Evolutionary conservation across 2,888 invertebrate species (phyloP).

Genomic region (Ormyrus labotus): DNA sequence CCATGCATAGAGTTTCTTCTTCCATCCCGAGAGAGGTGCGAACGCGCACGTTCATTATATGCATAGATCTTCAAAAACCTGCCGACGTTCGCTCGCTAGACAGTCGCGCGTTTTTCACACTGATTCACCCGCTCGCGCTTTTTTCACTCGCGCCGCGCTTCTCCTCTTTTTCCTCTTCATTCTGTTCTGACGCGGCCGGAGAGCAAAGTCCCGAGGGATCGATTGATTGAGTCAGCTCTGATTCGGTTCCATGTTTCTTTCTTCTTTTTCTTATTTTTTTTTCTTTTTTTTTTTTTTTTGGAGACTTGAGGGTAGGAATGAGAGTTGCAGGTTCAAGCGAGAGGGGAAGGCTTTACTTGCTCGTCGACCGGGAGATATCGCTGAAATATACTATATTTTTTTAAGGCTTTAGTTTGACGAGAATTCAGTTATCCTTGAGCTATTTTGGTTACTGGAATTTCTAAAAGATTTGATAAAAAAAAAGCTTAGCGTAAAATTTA

Average conservation of each 20-base stretch:
- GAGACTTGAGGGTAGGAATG: background rate
- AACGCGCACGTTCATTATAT: conserved; percentile 12
- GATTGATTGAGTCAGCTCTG: conserved; percentile 6
- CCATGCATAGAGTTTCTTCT: conserved; percentile 9
- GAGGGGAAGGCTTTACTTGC: background rate
- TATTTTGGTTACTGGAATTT: background rate
- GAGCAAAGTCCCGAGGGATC: conserved; percentile 6
- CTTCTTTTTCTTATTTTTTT: conserved; percentile 9
- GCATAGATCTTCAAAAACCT: conserved; percentile 1
- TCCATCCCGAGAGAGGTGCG: background rate
- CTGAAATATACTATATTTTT: background rate
- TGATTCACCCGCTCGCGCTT: conserved; percentile 23
- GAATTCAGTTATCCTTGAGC: no score
- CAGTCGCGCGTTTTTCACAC: conserved; percentile 3
- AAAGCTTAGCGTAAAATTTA: conserved; percentile 34
- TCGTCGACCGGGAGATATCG: conserved; percentile 32
- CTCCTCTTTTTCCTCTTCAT: no score
- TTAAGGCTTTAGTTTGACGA: background rate
- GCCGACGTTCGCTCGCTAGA: background rate
- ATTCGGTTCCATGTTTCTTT: conserved; percentile 5
- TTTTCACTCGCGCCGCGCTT: background rate
- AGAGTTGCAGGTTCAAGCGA: background rate
- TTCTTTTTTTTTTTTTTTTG: background rate
- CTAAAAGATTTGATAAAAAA: conserved; percentile 7
- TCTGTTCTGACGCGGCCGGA: conserved; percentile 1